A percentile compares a stretch with the other conserved stretches of the same genome.
These are phyloP conservation scores for Pandion haliaetus DNA, from an alignment of 2,113 vertebrate genomes.

Conservation along the genomic window DNA sequence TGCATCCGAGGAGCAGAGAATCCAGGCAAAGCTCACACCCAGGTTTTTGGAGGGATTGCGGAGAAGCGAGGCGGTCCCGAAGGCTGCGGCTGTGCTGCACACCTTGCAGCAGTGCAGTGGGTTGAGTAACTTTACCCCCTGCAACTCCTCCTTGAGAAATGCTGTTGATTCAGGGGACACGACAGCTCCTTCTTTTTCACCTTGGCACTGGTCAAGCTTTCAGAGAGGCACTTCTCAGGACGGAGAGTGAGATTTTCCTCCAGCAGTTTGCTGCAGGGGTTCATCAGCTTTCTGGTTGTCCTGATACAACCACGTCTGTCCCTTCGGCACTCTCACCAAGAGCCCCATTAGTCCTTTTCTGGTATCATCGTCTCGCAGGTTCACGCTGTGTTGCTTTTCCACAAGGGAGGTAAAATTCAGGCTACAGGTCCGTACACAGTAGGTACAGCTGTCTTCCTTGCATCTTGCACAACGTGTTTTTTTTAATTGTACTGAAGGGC, in stretches of 20 bases:
- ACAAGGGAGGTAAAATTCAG: background rate
- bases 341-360: background rate
- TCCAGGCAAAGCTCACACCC: background rate
- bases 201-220: background rate
- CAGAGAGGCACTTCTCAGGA: background rate
- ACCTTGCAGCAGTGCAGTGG: background rate
- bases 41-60: rapidly evolving
- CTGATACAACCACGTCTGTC: background rate
- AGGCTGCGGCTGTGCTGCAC: background rate
- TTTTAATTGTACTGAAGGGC: background rate
- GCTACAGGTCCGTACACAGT: background rate
- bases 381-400: background rate
- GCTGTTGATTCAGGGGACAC: background rate
- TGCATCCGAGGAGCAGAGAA: background rate
- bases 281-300: background rate
- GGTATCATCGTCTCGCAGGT: background rate
- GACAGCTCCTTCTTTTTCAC: background rate
- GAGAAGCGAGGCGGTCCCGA: rapidly evolving
- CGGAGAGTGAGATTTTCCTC: background rate
- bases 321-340: background rate
- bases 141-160: background rate
- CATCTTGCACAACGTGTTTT: background rate
- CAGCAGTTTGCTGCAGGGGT: background rate
- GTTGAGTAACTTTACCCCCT: background rate
- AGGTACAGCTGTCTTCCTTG: background rate